Base-by-base conservation (phyloP, 2,113 vertebrate genomes). In the Morone saxatilis region DNA sequence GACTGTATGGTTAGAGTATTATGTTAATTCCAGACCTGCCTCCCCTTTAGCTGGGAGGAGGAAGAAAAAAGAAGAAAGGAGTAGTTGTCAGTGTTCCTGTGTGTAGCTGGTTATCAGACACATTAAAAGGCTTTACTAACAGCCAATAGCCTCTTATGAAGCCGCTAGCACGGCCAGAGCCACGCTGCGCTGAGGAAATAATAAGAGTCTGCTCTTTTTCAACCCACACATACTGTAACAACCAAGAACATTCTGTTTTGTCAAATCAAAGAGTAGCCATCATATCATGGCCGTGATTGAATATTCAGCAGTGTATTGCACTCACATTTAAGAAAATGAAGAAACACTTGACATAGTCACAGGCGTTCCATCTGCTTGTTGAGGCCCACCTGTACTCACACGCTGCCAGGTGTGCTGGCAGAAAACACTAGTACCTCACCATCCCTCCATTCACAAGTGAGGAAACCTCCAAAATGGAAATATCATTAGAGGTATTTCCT, bases 171-270 rank as follows among this genome's bases (percentile, higher is more conserved):
- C n/a, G 62, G 65, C 83, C 84, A 83, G 83, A 87, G 72, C 61
- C 89, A 87, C 25, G 68, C 77, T 91, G 86, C 19, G 80, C 86
- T 51, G 41, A 36, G 67, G 68, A 90, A 85, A 83, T 86, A 91
- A 91, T 78, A 83, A 87, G 80, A 85, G 77, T 80, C 84, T 63
- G 81, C 69, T 87, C 81, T 82, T 84, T 86, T 79, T 69, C 87
- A 91, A 80, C 91, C 91, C 90, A 93, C 93, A 92, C 90, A 88
- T 78, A 86, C 85, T 87, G 83, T 83, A 90, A 88, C 83, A 83
- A 91, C 86, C 68, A 83, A 85, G 86, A 91, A 89, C 79, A 83
- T 59, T 82, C 56, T 38, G 79, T 65, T 77, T 89, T 76, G 78
- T 83, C 61, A 83, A 88, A 76, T 53, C 76, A 86, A 87, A 84